Percentiles rank a stretch among this genome's conserved stretches.
These are phyloP conservation scores for Trimorus sp. DNA, from an alignment of 2,888 invertebrate genomes.

Conservation along the genomic window DNA sequence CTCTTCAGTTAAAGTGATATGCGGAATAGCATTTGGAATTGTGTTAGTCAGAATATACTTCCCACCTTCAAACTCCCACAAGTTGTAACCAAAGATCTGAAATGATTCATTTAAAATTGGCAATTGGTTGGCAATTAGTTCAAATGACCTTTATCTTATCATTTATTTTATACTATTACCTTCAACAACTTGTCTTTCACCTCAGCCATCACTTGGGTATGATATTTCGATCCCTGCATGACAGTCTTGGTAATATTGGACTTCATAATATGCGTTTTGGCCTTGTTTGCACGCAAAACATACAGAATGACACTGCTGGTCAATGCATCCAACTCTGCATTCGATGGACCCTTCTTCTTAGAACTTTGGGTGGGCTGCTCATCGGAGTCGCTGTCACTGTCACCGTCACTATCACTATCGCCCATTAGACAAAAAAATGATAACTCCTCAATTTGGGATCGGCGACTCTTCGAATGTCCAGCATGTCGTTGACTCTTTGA, in stretches of 20 bases:
- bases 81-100: constrained; percentile 83
- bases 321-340: constrained; percentile 7
- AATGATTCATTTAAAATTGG: constrained; percentile 49
- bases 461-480: too few relatives aligned
- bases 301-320: constrained; percentile 69
- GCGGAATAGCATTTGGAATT: constrained; percentile 68
- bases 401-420: too few relatives aligned
- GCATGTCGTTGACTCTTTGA: too few relatives aligned
- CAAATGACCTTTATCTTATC: too few relatives aligned
- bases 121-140: too few relatives aligned
- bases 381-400: too few relatives aligned
- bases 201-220: constrained; percentile 65
- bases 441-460: too few relatives aligned
- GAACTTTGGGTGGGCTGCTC: background rate
- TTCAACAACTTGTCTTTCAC: constrained; percentile 61
- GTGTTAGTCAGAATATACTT: constrained; percentile 75
- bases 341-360: constrained; percentile 3
- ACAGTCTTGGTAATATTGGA: constrained; percentile 70
- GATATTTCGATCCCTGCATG: constrained; percentile 67
- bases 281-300: constrained; percentile 68
- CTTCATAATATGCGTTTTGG: constrained; percentile 69
- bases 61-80: constrained; percentile 80
- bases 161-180: constrained; percentile 64
- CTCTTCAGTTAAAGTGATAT: constrained; percentile 70
- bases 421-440: too few relatives aligned